Evolutionary conservation across 2,888 invertebrate species (phyloP).

Genomic region (Schrankia costaestrigalis): DNA sequence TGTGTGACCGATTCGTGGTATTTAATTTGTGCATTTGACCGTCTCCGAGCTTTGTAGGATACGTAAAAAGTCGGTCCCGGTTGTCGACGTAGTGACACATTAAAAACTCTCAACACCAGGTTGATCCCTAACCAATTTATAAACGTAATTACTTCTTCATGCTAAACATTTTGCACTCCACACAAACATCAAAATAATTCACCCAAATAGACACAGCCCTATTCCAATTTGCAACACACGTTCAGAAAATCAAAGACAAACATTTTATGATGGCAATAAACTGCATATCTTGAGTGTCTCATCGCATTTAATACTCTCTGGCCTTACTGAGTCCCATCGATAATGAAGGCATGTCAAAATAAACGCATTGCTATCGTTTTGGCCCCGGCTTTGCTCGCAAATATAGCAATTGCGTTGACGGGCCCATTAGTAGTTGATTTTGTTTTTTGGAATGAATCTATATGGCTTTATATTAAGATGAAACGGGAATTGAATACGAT

Average conservation of each 20-base stretch:
- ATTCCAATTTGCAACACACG: not conserved
- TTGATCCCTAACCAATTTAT: too few species aligned
- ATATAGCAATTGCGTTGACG: constrained; percentile 31
- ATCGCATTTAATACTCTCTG: not conserved
- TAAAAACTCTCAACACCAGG: too few species aligned
- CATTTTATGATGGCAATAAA: not conserved
- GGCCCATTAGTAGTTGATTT: constrained; percentile 28
- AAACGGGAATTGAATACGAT: constrained; percentile 15
- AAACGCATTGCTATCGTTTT: constrained; percentile 20
- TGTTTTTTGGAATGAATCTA: constrained; percentile 10
- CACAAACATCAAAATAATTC: too few species aligned
- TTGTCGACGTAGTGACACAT: too few species aligned
- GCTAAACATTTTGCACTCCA: too few species aligned
- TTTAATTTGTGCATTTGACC: too few species aligned
- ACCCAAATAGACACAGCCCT: too few species aligned
- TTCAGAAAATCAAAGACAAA: not conserved
- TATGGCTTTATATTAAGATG: constrained; percentile 12
- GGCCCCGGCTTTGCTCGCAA: constrained; percentile 21
- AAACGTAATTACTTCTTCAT: too few species aligned
- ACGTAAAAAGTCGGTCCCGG: too few species aligned
- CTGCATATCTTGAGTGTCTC: constrained; percentile 3
- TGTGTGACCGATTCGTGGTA: too few species aligned
- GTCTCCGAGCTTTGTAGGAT: too few species aligned
- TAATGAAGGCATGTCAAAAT: constrained; percentile 30
- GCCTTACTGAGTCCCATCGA: constrained; percentile 16